Evolutionary conservation across 2,797 vertebrate species (phyloP).

Genomic region (Peromyscus melanophrys): DNA sequence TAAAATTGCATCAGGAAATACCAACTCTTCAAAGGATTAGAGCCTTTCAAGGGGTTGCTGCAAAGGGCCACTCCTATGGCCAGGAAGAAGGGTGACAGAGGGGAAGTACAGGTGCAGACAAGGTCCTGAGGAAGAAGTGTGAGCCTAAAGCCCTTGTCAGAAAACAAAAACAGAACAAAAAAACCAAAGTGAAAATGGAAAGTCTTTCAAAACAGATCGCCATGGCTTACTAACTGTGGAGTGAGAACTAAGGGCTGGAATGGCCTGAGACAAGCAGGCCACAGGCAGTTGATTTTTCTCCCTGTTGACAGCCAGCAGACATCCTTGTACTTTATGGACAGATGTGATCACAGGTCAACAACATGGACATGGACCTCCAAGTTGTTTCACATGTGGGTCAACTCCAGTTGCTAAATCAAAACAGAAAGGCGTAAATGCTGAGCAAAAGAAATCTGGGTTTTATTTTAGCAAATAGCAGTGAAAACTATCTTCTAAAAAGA

Average conservation of each 20-base stretch:
- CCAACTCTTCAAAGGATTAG: neutral
- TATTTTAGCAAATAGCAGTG: neutral
- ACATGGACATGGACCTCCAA: neutral
- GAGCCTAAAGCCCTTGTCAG: neutral
- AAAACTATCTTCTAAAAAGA: neutral
- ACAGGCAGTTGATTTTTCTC: neutral
- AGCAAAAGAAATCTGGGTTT: neutral
- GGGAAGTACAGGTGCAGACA: fast-evolving
- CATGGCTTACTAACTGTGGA: neutral
- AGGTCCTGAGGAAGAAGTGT: neutral
- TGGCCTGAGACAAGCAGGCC: neutral
- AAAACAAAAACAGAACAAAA: neutral
- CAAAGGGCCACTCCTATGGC: neutral
- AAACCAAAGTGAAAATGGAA: neutral
- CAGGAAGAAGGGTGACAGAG: neutral
- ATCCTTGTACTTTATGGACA: neutral
- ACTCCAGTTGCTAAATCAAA: neutral
- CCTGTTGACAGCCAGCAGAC: neutral
- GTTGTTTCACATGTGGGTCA: neutral
- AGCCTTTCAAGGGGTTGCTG: neutral
- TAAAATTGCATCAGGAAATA: neutral
- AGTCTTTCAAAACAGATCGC: conserved; percentile 5
- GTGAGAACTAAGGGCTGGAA: neutral
- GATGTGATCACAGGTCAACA: neutral
- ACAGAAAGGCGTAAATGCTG: neutral